These are phyloP conservation scores for Cephus rjabovi DNA, from an alignment of 2,888 invertebrate genomes.

Conservation along the genomic window DNA sequence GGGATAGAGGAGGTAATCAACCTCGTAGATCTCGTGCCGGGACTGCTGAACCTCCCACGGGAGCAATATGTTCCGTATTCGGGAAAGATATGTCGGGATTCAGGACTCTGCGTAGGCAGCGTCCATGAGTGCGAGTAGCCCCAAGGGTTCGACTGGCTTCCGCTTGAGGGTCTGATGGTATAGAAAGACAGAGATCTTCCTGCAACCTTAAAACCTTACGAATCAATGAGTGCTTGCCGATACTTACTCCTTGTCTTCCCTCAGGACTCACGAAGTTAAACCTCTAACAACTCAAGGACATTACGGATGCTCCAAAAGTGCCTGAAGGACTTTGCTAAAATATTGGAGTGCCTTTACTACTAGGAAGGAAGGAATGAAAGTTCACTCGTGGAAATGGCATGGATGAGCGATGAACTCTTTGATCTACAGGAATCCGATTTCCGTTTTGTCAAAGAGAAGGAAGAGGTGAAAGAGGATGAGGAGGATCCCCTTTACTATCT, in stretches of 20 bases:
- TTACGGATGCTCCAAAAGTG: neutral
- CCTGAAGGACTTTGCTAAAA: neutral
- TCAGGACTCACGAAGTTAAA: neutral
- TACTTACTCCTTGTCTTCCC: neutral
- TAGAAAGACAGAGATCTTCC: neutral
- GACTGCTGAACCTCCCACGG: conserved; percentile 28
- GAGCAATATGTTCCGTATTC: conserved; percentile 36
- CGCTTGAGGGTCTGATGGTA: neutral
- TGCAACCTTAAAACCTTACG: neutral
- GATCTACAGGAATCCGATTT: neutral
- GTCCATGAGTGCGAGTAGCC: conserved; percentile 22
- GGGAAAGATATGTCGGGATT: conserved; percentile 36
- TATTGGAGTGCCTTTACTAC: neutral
- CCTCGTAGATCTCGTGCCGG: conserved; percentile 34
- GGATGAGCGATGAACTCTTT: neutral
- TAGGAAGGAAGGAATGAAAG: neutral
- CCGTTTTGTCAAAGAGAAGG: neutral
- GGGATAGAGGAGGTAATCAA: conserved; percentile 36
- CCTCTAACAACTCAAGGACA: neutral
- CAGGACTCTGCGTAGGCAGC: conserved; percentile 19
- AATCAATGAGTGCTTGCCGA: neutral
- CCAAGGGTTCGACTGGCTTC: conserved; percentile 11
- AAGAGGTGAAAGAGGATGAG: too few relatives aligned
- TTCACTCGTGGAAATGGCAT: neutral
- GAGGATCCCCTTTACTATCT: neutral